Conservation (phyloP, 2,888 invertebrate genomes). For the Monopis laevigella region DNA sequence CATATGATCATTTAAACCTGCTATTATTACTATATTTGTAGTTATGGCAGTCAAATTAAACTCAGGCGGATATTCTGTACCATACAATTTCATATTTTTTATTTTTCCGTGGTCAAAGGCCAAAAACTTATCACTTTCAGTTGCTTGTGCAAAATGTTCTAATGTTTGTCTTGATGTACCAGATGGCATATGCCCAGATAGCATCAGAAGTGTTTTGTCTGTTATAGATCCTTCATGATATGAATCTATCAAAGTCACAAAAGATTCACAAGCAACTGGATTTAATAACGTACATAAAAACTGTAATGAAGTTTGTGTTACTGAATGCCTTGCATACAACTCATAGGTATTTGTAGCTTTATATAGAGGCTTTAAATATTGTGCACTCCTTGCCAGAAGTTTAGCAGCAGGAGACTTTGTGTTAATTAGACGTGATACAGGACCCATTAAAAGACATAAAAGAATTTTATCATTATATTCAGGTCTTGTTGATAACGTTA, state of each 20-base stretch:
- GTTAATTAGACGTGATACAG: slow-evolving; percentile 60
- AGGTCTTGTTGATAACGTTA: slow-evolving; percentile 72
- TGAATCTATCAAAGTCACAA: slow-evolving; percentile 27
- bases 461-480: slow-evolving; percentile 72
- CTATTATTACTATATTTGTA: slow-evolving; percentile 34
- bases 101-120: slow-evolving; percentile 34
- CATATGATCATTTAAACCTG: slow-evolving; percentile 62
- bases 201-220: slow-evolving; percentile 26
- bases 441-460: slow-evolving; percentile 70
- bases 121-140: slow-evolving; percentile 27
- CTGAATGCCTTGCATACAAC: background rate
- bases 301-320: background rate
- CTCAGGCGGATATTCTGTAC: slow-evolving; percentile 29
- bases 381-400: slow-evolving; percentile 24
- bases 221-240: slow-evolving; percentile 36
- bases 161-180: slow-evolving; percentile 38
- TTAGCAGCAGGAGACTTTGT: slow-evolving; percentile 42
- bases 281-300: slow-evolving; percentile 4
- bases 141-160: slow-evolving; percentile 40
- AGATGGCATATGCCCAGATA: slow-evolving; percentile 39
- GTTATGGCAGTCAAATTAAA: slow-evolving; percentile 35
- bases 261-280: background rate
- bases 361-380: slow-evolving; percentile 10
- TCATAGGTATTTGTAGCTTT: slow-evolving; percentile 10
- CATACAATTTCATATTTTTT: slow-evolving; percentile 32